These are phyloP conservation scores for Ridgeia piscesae DNA, from an alignment of 1,140 invertebrate genomes.

Conservation along the genomic window DNA sequence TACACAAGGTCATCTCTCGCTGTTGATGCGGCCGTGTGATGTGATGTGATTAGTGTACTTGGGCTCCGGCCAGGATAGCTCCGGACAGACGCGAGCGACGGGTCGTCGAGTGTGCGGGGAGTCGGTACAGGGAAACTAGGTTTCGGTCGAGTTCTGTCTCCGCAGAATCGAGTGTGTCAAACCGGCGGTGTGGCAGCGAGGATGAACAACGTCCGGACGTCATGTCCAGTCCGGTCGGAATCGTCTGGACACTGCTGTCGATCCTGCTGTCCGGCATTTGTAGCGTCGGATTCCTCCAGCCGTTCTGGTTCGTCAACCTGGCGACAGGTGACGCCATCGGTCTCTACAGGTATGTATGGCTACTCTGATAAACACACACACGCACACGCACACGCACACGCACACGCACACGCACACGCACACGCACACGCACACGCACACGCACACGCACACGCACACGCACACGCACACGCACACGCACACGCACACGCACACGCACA, in stretches of 20 bases:
- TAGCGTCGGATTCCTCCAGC: constrained; percentile 7
- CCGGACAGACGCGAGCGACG: neutral
- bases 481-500: no score
- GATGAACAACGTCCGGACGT: neutral
- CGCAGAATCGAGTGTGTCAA: neutral
- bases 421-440: no score
- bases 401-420: no score
- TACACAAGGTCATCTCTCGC: neutral
- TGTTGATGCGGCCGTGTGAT: neutral
- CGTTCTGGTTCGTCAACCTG: constrained; percentile 1
- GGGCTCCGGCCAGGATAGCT: neutral
- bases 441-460: no score
- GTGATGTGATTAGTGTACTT: neutral
- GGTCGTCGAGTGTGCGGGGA: no score
- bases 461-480: no score
- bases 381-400: no score
- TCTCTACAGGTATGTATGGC: neutral
- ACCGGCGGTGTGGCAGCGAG: neutral
- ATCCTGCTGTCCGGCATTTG: constrained; percentile 6
- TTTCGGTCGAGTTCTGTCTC: neutral
- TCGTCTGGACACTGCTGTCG: constrained; percentile 9
- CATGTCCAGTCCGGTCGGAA: constrained; percentile 7
- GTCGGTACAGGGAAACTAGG: no score
- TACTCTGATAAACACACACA: neutral
- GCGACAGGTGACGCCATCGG: neutral